Percentiles rank a stretch among this genome's conserved stretches.
Evolutionary conservation across 2,113 vertebrate genomes (phyloP).

Genomic region (Pristiophorus japonicus): DNA sequence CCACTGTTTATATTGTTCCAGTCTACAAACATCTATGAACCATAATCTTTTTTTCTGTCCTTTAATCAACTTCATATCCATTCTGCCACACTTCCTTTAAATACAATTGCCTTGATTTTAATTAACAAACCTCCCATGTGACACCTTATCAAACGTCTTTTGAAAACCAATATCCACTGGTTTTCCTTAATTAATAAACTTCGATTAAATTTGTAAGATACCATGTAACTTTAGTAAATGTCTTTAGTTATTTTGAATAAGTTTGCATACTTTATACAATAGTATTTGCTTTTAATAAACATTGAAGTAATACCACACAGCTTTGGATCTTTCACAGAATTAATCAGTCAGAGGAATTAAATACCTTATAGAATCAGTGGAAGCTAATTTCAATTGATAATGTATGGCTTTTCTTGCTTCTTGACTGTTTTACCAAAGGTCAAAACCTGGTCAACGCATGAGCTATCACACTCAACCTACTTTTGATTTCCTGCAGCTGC

Average conservation of each 20-base stretch:
- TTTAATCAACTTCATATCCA: not conserved
- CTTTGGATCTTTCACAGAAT: not conserved
- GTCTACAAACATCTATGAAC: not conserved
- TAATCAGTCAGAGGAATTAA: not conserved
- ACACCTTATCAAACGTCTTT: not conserved
- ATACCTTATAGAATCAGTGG: not conserved
- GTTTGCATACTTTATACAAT: not conserved
- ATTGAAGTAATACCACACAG: not conserved
- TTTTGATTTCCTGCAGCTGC: not conserved
- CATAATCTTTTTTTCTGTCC: not conserved
- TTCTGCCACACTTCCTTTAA: not conserved
- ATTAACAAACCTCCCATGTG: not conserved
- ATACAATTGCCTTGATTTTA: not conserved
- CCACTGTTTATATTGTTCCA: not conserved
- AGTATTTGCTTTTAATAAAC: not conserved
- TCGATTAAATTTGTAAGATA: not conserved
- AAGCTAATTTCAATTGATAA: not conserved
- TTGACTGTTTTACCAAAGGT: not conserved
- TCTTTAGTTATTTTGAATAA: not conserved
- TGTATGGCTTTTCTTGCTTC: not conserved
- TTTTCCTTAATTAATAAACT: not conserved
- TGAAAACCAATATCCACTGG: not conserved
- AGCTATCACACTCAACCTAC: not conserved
- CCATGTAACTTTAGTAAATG: not conserved
- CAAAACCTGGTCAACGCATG: not conserved